Evolutionary conservation across 1,140 invertebrate genomes (phyloP).

Genomic region (Procambarus virginalis): DNA sequence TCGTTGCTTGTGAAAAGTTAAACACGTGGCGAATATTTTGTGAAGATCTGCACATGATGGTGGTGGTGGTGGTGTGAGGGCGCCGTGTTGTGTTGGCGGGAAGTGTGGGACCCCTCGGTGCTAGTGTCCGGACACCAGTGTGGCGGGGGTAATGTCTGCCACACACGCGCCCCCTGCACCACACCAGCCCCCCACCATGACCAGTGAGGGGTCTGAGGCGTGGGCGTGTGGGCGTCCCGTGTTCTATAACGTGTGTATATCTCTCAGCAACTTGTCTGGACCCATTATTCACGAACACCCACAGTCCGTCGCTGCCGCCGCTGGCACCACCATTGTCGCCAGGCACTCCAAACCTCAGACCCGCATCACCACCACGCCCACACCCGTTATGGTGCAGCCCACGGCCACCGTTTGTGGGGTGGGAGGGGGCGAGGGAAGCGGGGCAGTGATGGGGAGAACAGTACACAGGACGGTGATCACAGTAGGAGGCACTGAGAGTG

Average conservation of each 20-base stretch:
- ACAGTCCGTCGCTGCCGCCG: not conserved
- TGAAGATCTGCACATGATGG: too few relatives aligned
- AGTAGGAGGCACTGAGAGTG: not conserved
- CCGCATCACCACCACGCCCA: too few relatives aligned
- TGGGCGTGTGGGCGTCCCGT: conserved; percentile 24
- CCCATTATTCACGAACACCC: conserved; percentile 24
- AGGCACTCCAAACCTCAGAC: not conserved
- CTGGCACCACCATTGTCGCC: not conserved
- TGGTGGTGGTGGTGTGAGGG: too few relatives aligned
- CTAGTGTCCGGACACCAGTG: too few relatives aligned
- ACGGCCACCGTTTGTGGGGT: not conserved
- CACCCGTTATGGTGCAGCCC: conserved; percentile 12
- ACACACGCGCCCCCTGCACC: too few relatives aligned
- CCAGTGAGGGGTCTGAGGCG: conserved; percentile 5
- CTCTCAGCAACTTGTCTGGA: conserved; percentile 19
- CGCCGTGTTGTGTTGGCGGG: too few relatives aligned
- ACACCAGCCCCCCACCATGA: not conserved
- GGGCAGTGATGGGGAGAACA: not conserved
- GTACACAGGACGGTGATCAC: conserved; percentile 26
- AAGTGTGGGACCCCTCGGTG: too few relatives aligned
- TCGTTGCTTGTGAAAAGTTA: too few relatives aligned
- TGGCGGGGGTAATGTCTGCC: too few relatives aligned
- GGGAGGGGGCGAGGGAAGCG: not conserved
- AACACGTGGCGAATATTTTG: too few relatives aligned
- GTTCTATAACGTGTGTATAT: conserved; percentile 36